Conservation (phyloP, 1,140 invertebrate genomes). For the Piezodorus guildinii region DNA sequence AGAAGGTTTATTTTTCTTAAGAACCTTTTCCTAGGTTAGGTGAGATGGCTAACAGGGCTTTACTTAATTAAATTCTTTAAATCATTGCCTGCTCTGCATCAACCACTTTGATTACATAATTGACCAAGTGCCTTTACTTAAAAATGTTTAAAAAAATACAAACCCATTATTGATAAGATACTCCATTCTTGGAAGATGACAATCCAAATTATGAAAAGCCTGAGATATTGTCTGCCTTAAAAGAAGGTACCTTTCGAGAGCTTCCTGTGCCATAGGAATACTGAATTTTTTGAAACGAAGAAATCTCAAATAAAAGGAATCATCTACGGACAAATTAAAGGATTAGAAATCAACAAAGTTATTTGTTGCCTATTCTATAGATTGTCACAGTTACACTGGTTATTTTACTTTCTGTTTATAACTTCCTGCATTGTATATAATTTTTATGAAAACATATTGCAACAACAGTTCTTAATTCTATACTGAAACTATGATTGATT, state of each 20-base stretch:
- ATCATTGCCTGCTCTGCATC: too few species aligned
- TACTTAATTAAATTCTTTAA: too few species aligned
- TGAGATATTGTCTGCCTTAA: slow-evolving; percentile 51
- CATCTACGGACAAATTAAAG: slow-evolving; percentile 42
- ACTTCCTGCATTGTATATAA: too few species aligned
- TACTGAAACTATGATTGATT: too few species aligned
- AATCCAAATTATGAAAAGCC: slow-evolving; percentile 61
- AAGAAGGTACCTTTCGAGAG: slow-evolving; percentile 68
- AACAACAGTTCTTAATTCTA: too few species aligned
- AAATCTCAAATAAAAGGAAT: slow-evolving; percentile 62
- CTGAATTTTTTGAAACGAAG: slow-evolving; percentile 73
- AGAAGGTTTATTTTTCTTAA: too few species aligned
- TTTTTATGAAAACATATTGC: too few species aligned
- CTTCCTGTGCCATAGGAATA: slow-evolving; percentile 66
- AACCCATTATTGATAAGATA: slow-evolving; percentile 59
- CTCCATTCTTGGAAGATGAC: slow-evolving; percentile 51
- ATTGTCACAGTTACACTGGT: too few species aligned
- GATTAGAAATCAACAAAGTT: neutral
- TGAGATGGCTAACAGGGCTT: too few species aligned
- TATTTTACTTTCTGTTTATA: too few species aligned
- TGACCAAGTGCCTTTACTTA: neutral
- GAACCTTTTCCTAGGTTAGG: too few species aligned
- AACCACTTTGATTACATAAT: neutral
- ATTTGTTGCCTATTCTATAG: too few species aligned
- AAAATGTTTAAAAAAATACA: neutral